Percentiles rank a stretch among this genome's conserved stretches.
These are phyloP conservation scores for Phenganax subtilis DNA, from an alignment of 92 coral and sea anemone species.

Conservation along the genomic window DNA sequence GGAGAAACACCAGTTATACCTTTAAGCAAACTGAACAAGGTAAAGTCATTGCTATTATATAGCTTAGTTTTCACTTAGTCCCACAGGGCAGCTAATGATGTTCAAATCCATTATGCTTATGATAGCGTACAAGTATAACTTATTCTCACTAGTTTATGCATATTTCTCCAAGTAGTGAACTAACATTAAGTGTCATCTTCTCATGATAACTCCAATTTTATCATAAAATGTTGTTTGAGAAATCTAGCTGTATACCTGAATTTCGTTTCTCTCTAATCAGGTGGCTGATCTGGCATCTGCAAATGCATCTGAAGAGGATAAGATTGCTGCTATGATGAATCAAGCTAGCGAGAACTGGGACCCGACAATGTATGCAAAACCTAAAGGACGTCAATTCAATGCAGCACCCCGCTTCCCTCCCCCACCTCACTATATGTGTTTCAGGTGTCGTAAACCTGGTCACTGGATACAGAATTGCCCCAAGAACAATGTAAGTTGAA, in stretches of 20 bases:
- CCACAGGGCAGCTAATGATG: too few relatives aligned
- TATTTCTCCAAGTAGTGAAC: not conserved
- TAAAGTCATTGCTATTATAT: not conserved
- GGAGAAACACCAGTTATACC: conserved; percentile 14
- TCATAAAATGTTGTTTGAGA: too few relatives aligned
- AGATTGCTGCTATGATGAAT: conserved; percentile 91
- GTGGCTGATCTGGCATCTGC: conserved; percentile 87
- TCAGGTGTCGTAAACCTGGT: conserved; percentile 92
- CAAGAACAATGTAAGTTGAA: conserved; percentile 82
- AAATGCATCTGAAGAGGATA: conserved; percentile 97
- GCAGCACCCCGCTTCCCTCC: conserved; percentile 53
- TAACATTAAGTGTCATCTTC: not conserved
- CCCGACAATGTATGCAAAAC: conserved; percentile 85
- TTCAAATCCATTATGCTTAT: too few relatives aligned
- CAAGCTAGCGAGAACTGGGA: conserved; percentile 99
- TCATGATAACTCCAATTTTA: too few relatives aligned
- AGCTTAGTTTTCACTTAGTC: too few relatives aligned
- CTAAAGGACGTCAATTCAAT: conserved; percentile 61
- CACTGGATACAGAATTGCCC: conserved; percentile 98
- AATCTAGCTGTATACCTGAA: too few relatives aligned
- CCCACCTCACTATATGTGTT: conserved; percentile 86
- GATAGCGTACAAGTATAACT: conserved; percentile 11
- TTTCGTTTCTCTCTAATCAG: conserved; percentile 28
- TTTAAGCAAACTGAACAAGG: conserved; percentile 37
- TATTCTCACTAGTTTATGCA: not conserved